Evolutionary conservation across 2,113 vertebrate species (phyloP).

Genomic region (Eonycteris spelaea): DNA sequence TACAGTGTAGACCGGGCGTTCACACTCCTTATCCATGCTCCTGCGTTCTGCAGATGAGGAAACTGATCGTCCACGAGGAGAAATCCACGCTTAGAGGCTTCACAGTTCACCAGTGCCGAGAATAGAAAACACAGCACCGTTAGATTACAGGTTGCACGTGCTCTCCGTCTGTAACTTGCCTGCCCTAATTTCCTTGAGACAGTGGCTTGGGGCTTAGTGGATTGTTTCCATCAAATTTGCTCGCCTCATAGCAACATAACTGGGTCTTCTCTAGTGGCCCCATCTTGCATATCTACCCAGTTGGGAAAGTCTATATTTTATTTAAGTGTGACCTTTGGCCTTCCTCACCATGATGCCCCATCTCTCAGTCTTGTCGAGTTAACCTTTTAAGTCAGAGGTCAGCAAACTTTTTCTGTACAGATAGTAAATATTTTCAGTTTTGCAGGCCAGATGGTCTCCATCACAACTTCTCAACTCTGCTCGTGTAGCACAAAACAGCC

Average conservation of each 20-base stretch:
- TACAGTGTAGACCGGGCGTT: accelerated
- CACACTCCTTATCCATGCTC: accelerated
- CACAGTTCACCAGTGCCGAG: not conserved
- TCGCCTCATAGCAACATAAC: too few species aligned
- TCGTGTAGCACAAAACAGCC: not conserved
- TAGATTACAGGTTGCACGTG: accelerated
- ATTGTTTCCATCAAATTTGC: not conserved
- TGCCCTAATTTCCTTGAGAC: not conserved
- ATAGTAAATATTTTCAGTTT: not conserved
- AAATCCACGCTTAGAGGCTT: not conserved
- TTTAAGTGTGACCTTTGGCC: too few species aligned
- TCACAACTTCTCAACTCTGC: not conserved
- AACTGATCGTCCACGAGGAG: not conserved
- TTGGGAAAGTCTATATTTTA: not conserved
- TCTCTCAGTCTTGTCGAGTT: not conserved
- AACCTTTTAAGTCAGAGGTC: not conserved
- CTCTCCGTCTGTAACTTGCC: not conserved
- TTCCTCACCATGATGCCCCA: not conserved
- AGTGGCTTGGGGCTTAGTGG: too few species aligned
- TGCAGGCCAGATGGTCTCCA: not conserved
- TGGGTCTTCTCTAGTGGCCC: not conserved
- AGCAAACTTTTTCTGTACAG: not conserved
- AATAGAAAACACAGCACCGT: not conserved
- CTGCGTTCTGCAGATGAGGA: not conserved
- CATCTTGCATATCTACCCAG: not conserved